These are phyloP conservation scores for Cyprinella venusta DNA, from an alignment of 2,797 vertebrate genomes.

Conservation along the genomic window DNA sequence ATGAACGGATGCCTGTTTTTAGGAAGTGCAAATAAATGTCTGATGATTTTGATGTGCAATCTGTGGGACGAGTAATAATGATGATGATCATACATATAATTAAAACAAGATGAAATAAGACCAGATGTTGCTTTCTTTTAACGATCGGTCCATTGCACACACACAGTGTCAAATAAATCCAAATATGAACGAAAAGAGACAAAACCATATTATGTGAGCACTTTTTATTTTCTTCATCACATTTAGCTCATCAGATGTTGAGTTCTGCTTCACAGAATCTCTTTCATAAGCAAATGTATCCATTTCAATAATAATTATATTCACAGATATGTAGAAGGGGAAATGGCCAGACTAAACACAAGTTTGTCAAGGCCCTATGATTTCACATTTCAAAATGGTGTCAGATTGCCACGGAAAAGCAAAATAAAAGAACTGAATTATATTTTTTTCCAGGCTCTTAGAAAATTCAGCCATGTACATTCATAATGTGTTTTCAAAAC, in stretches of 20 bases:
- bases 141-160: neutral
- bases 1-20: slow-evolving; percentile 64
- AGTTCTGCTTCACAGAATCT: neutral
- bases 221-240: neutral
- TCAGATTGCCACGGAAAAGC: neutral
- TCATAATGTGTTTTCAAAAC: neutral
- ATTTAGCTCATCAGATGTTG: slow-evolving; percentile 5
- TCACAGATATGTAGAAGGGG: neutral
- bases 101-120: slow-evolving; percentile 61
- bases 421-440: neutral
- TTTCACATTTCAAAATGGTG: slow-evolving; percentile 14
- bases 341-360: neutral
- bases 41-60: slow-evolving; percentile 70
- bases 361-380: slow-evolving; percentile 6
- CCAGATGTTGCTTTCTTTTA: slow-evolving; percentile 44
- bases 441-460: neutral
- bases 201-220: neutral
- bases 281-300: neutral
- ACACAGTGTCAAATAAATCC: neutral
- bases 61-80: slow-evolving; percentile 67
- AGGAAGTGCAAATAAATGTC: slow-evolving; percentile 60
- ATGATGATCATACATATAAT: slow-evolving; percentile 63
- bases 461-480: slow-evolving; percentile 2
- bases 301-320: neutral
- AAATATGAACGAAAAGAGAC: neutral